Percentiles rank a stretch among this genome's conserved stretches.
Conservation (phyloP, 2,113 vertebrate genomes). For the Eptesicus fuscus region DNA sequence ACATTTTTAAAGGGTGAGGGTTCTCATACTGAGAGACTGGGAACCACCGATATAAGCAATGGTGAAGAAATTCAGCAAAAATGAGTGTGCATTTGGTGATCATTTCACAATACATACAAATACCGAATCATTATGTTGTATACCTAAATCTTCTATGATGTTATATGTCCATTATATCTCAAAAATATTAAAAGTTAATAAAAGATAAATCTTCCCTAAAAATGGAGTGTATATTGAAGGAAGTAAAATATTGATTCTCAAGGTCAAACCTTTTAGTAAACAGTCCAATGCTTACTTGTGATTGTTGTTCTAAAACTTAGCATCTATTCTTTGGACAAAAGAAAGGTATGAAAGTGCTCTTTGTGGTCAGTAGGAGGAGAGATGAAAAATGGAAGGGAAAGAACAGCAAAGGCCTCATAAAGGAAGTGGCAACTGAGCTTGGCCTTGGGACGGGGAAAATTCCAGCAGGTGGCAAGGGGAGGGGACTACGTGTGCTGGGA, state of each 20-base stretch:
- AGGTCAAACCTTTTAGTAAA: background rate
- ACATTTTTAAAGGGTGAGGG: background rate
- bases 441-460: background rate
- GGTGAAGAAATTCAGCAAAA: background rate
- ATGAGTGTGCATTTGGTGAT: background rate
- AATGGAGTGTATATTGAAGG: background rate
- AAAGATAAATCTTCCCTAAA: background rate
- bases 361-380: background rate
- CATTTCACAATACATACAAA: background rate
- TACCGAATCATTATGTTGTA: background rate
- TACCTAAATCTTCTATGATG: background rate
- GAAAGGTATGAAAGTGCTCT: background rate
- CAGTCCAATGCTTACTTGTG: background rate
- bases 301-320: background rate
- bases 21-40: background rate
- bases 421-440: background rate
- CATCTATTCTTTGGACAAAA: background rate
- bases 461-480: background rate
- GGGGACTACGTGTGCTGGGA: background rate
- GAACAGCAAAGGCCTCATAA: background rate
- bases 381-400: background rate
- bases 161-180: background rate
- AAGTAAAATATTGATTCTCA: slow-evolving; percentile 11
- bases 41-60: background rate
- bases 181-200: background rate